phyloP scores from a whole-genome alignment of 2,888 invertebrate species.

The Heliconius ismenius region DNA sequence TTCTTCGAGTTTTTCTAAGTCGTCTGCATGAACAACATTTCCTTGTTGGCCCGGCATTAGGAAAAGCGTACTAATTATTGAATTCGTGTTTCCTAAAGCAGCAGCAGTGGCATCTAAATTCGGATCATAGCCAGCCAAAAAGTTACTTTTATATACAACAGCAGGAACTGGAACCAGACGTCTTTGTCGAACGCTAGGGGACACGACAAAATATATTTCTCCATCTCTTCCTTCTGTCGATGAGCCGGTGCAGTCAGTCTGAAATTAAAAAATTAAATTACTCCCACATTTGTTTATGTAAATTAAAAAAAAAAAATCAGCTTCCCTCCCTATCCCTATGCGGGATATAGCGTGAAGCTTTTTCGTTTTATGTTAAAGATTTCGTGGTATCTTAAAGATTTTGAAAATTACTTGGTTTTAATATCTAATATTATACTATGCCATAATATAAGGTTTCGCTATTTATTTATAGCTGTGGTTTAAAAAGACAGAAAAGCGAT shows the following conservation, averaged over 20 bases:
- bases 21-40: slow-evolving; percentile 89
- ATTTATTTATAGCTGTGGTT: no score
- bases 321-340: no score
- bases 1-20: slow-evolving; percentile 87
- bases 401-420: no score
- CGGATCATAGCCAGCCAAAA: slow-evolving; percentile 92
- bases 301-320: no score
- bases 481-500: background rate
- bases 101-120: slow-evolving; percentile 91
- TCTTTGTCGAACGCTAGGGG: slow-evolving; percentile 89
- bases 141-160: slow-evolving; percentile 88
- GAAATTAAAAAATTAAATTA: slow-evolving; percentile 56
- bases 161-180: slow-evolving; percentile 92
- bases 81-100: slow-evolving; percentile 86
- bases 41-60: slow-evolving; percentile 94
- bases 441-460: no score
- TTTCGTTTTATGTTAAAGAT: no score
- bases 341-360: no score
- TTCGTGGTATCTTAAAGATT: no score
- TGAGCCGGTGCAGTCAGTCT: slow-evolving; percentile 90
- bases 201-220: slow-evolving; percentile 92
- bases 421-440: no score
- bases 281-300: no score
- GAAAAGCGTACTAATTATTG: slow-evolving; percentile 89
- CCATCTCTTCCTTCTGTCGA: slow-evolving; percentile 90